Evolutionary conservation across 2,888 invertebrate genomes (phyloP).

Genomic region (Drosophila infuscata): DNA sequence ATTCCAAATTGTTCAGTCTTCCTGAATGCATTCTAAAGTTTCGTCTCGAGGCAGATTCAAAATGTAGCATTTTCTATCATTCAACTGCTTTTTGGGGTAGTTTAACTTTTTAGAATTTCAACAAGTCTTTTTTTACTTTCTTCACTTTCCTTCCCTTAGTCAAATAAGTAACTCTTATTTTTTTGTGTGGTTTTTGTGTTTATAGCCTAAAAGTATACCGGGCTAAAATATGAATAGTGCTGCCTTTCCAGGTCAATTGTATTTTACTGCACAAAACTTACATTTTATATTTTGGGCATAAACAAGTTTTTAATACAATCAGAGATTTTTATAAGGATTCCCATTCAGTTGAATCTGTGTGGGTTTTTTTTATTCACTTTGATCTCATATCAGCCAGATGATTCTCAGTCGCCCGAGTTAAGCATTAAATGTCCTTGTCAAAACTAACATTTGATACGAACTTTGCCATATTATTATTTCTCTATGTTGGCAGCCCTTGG

Average conservation of each 20-base stretch:
- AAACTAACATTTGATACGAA: conserved; percentile 13
- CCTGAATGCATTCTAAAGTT: background rate
- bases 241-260: background rate
- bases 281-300: background rate
- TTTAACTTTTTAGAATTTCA: too few species aligned
- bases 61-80: background rate
- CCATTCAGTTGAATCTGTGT: background rate
- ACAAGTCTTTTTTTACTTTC: background rate
- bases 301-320: background rate
- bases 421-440: conserved; percentile 25
- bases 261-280: too few species aligned
- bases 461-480: conserved; percentile 10
- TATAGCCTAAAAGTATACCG: too few species aligned
- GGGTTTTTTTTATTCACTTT: background rate
- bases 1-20: too few species aligned
- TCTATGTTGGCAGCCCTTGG: conserved; percentile 18
- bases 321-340: background rate
- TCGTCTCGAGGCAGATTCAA: background rate
- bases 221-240: too few species aligned
- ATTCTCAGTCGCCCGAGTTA: background rate
- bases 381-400: background rate
- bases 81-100: too few species aligned
- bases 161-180: background rate
- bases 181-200: background rate
- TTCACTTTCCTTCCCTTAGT: background rate